A percentile compares a stretch with the other conserved stretches of the same genome.
phyloP scores from a whole-genome alignment of 2,888 invertebrate genomes.

The Parascotia fuliginaria region DNA sequence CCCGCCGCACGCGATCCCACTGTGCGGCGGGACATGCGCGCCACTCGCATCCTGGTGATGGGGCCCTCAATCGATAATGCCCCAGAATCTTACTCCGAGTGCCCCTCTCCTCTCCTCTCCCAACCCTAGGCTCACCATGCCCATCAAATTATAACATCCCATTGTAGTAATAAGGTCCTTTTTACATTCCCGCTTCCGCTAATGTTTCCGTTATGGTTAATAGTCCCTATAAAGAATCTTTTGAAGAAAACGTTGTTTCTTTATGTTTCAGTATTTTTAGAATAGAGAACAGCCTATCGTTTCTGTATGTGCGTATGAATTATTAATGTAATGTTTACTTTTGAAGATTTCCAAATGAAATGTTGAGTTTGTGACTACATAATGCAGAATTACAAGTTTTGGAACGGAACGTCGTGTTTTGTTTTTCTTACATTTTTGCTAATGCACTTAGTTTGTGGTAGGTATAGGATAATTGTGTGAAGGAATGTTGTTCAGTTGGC shows the following conservation, averaged over 20 bases:
- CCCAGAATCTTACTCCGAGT: conserved; percentile 72
- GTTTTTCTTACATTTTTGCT: conserved; percentile 13
- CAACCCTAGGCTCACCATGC: conserved; percentile 65
- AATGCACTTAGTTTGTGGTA: conserved; percentile 5
- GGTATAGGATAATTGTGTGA: background rate
- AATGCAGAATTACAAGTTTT: conserved; percentile 34
- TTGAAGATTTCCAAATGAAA: conserved; percentile 31
- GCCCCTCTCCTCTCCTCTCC: conserved; percentile 70
- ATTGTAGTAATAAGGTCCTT: conserved; percentile 78
- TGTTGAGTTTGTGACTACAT: conserved; percentile 26
- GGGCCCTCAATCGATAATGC: conserved; percentile 79
- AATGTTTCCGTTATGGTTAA: conserved; percentile 72
- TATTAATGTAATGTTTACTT: conserved; percentile 37
- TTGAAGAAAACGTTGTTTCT: conserved; percentile 59
- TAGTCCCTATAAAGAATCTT: conserved; percentile 74
- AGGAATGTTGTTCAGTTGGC: conserved; percentile 29
- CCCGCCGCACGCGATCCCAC: conserved; percentile 44
- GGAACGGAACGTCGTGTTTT: conserved; percentile 27
- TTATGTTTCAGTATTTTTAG: conserved; percentile 59
- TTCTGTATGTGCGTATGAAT: conserved; percentile 37
- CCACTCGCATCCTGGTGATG: conserved; percentile 72
- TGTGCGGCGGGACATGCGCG: conserved; percentile 62
- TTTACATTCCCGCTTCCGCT: conserved; percentile 68
- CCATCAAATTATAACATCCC: conserved; percentile 79
- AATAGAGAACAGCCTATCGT: conserved; percentile 39